Conservation (phyloP, 2,797 vertebrate genomes). For the Malacoraja senta region DNA sequence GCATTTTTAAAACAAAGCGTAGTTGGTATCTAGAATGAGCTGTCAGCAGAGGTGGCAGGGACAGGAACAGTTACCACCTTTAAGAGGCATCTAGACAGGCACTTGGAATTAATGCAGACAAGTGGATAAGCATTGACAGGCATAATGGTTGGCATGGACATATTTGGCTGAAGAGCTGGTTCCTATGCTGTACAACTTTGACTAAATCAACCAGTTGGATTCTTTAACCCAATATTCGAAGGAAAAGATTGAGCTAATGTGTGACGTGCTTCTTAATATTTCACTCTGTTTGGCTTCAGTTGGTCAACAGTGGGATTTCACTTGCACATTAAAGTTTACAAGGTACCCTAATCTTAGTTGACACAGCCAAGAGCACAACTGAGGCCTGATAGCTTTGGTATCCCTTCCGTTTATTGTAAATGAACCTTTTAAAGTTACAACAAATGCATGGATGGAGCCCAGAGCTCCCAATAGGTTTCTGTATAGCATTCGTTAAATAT, state of each 20-base stretch:
- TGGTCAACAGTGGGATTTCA: not conserved
- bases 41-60: too few relatives aligned
- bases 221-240: not conserved
- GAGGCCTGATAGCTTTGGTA: not conserved
- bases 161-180: too few relatives aligned
- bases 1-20: too few relatives aligned
- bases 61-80: too few relatives aligned
- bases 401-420: conserved; percentile 6
- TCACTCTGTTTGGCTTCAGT: not conserved
- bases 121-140: too few relatives aligned
- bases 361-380: not conserved
- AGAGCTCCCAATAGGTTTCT: not conserved
- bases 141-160: too few relatives aligned
- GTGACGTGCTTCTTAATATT: not conserved
- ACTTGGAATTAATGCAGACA: too few relatives aligned
- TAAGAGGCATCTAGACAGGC: too few relatives aligned
- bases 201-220: not conserved
- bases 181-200: too few relatives aligned
- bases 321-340: not conserved
- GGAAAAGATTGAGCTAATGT: not conserved
- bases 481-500: not conserved
- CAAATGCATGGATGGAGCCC: not conserved
- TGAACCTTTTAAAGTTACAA: not conserved
- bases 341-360: not conserved
- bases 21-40: too few relatives aligned